Conservation (phyloP, 1,140 invertebrate species). For the Cydia fagiglandana region DNA sequence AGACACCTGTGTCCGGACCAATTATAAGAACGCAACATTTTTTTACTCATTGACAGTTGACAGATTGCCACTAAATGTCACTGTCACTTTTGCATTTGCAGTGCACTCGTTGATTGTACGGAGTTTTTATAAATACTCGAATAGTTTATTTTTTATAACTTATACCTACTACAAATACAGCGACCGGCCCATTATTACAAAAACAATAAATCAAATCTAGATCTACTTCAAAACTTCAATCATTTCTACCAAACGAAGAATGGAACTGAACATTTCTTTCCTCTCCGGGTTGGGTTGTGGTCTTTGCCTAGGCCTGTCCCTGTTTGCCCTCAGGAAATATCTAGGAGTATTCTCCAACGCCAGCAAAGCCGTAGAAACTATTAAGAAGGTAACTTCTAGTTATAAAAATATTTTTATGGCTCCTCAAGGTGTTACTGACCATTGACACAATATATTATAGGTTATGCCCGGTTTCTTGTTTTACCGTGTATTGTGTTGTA, state of each 20-base stretch:
- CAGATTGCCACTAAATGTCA: too few relatives aligned
- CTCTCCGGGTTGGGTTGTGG: conserved; percentile 65
- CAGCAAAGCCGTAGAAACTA: conserved; percentile 41
- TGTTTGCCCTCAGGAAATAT: conserved; percentile 58
- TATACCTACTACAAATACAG: background rate
- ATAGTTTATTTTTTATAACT: background rate
- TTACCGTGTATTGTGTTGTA: background rate
- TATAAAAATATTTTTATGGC: background rate
- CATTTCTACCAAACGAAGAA: conserved; percentile 53
- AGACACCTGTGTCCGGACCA: too few relatives aligned
- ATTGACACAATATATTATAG: background rate
- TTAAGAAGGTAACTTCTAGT: conserved; percentile 50
- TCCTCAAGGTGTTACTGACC: background rate
- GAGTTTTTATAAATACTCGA: background rate
- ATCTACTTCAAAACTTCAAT: conserved; percentile 33
- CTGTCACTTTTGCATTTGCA: too few relatives aligned
- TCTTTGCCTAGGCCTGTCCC: conserved; percentile 64
- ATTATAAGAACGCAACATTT: too few relatives aligned
- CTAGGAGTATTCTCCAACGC: conserved; percentile 45
- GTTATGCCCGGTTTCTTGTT: background rate
- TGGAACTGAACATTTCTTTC: conserved; percentile 64
- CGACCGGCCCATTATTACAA: background rate
- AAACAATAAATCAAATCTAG: background rate
- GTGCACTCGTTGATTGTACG: too few relatives aligned
- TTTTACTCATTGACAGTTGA: too few relatives aligned